Evolutionary conservation across 2,888 invertebrate species (phyloP).

Genomic region (Latrodectus hesperus): DNA sequence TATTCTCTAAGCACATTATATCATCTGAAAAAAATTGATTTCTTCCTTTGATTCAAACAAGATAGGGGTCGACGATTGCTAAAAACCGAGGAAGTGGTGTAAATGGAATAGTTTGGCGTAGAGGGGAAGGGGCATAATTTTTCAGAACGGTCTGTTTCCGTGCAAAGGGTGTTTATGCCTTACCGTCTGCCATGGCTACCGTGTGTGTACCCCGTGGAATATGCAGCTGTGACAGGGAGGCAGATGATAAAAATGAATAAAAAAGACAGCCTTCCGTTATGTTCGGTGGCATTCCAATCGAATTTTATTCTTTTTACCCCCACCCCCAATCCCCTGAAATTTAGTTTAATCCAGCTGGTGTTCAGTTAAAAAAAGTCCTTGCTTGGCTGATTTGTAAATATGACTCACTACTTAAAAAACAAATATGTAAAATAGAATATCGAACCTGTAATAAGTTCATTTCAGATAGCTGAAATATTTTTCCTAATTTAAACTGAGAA

Average conservation of each 20-base stretch:
- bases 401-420: too few relatives aligned
- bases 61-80: slow-evolving; percentile 45
- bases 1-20: too few relatives aligned
- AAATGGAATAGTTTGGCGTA: slow-evolving; percentile 3
- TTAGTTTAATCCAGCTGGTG: slow-evolving; percentile 11
- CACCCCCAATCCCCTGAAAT: slow-evolving; percentile 12
- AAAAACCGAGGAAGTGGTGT: slow-evolving; percentile 41
- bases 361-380: background rate
- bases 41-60: background rate
- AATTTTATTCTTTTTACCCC: background rate
- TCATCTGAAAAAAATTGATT: too few relatives aligned
- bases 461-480: too few relatives aligned
- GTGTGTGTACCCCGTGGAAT: slow-evolving; percentile 32
- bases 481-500: too few relatives aligned
- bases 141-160: slow-evolving; percentile 37
- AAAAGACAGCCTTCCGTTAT: slow-evolving; percentile 47
- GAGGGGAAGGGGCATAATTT: slow-evolving; percentile 11
- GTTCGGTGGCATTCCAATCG: slow-evolving; percentile 41
- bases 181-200: slow-evolving; percentile 11
- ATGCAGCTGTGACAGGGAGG: slow-evolving; percentile 22
- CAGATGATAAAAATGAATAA: slow-evolving; percentile 42
- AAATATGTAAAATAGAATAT: too few relatives aligned
- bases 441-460: too few relatives aligned
- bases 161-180: slow-evolving; percentile 29
- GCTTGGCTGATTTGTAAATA: slow-evolving; percentile 5